Evolutionary conservation across 2,888 invertebrate genomes (phyloP).

Genomic region (Sinopyrophorus schimmeli): DNA sequence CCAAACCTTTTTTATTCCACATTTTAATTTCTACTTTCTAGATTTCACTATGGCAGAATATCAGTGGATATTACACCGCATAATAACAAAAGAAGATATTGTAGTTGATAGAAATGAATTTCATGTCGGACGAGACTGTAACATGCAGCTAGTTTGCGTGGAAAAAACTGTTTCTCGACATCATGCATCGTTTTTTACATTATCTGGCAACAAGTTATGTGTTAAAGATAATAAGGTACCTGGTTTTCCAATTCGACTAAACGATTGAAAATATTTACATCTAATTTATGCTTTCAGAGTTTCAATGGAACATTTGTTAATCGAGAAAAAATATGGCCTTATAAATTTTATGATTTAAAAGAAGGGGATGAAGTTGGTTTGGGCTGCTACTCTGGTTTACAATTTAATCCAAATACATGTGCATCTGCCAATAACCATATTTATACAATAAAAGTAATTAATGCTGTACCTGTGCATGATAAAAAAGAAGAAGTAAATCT

Average conservation of each 20-base stretch:
- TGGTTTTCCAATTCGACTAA: too few relatives aligned
- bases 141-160: slow-evolving; percentile 24
- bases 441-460: too few relatives aligned
- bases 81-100: neutral
- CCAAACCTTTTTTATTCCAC: too few relatives aligned
- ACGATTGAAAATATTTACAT: too few relatives aligned
- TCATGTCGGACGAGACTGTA: slow-evolving; percentile 26
- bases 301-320: slow-evolving; percentile 65
- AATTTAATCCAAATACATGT: too few relatives aligned
- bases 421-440: too few relatives aligned
- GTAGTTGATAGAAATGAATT: slow-evolving; percentile 9
- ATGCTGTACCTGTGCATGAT: too few relatives aligned
- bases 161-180: slow-evolving; percentile 32
- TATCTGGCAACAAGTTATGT: slow-evolving; percentile 22
- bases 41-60: too few relatives aligned
- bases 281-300: too few relatives aligned
- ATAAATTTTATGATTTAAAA: slow-evolving; percentile 50
- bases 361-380: slow-evolving; percentile 61
- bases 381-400: slow-evolving; percentile 45
- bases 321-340: slow-evolving; percentile 51
- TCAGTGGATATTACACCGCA: neutral
- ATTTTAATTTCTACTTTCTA: too few relatives aligned
- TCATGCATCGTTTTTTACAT: slow-evolving; percentile 32
- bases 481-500: too few relatives aligned
- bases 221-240: slow-evolving; percentile 33